phyloP scores from a whole-genome alignment of 2,888 invertebrate genomes.

The Leptothorax acervorum region DNA sequence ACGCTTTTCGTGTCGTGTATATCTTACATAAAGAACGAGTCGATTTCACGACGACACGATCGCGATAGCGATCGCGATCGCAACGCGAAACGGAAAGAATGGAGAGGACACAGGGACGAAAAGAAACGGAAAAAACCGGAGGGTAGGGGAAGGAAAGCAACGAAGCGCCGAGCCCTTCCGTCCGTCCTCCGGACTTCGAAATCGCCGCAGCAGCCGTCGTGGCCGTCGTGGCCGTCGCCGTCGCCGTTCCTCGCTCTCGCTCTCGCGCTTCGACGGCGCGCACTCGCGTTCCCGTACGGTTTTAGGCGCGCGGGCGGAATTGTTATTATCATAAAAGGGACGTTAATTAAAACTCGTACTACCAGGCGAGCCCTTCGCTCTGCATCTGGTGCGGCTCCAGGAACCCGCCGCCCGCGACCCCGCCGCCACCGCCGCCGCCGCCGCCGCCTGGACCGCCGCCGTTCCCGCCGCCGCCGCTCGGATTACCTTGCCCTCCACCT shows the following conservation, averaged over 20 bases:
- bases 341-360: conserved; percentile 86
- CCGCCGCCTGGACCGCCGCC: conserved; percentile 88
- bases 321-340: conserved; percentile 59
- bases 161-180: conserved; percentile 32
- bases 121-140: not conserved
- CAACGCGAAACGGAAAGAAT: conserved; percentile 3
- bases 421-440: conserved; percentile 92
- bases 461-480: conserved; percentile 90
- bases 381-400: conserved; percentile 91
- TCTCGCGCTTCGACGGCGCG: conserved; percentile 18
- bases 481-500: conserved; percentile 91
- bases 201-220: conserved; percentile 12
- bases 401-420: conserved; percentile 90
- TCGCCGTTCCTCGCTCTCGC: conserved; percentile 2
- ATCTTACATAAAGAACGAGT: conserved; percentile 67
- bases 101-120: not conserved
- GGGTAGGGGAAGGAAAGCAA: not conserved
- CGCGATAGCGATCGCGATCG: not conserved
- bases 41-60: conserved; percentile 18
- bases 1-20: conserved; percentile 51
- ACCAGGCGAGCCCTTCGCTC: conserved; percentile 92
- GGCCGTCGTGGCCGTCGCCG: not conserved
- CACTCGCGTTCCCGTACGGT: conserved; percentile 28
- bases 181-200: conserved; percentile 26
- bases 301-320: conserved; percentile 57